These are phyloP conservation scores for Bucco capensis DNA, from an alignment of 2,113 vertebrate species.

Conservation along the genomic window DNA sequence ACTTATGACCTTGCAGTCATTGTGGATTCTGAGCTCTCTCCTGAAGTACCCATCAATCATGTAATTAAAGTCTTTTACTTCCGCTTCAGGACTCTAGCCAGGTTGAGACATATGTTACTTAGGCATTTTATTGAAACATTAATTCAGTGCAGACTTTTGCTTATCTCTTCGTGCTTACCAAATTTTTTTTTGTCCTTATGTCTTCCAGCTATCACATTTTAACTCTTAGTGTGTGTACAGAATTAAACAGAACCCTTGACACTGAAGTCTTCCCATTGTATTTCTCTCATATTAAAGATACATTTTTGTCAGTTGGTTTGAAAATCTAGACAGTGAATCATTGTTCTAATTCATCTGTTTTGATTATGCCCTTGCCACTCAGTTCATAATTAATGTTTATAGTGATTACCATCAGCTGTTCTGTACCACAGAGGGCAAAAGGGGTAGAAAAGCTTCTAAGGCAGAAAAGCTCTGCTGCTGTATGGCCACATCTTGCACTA, in stretches of 20 bases:
- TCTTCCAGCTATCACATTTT: neutral
- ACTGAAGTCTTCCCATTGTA: neutral
- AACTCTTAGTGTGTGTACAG: neutral
- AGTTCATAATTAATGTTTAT: neutral
- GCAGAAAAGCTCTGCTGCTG: neutral
- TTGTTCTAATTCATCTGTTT: neutral
- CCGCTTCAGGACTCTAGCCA: constrained; percentile 19
- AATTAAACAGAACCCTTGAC: neutral
- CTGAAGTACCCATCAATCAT: neutral
- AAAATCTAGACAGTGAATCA: neutral
- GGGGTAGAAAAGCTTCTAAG: neutral
- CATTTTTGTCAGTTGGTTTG: neutral
- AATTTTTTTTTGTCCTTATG: neutral
- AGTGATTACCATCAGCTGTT: neutral
- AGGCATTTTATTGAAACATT: neutral
- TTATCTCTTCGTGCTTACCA: neutral
- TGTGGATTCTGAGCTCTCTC: neutral
- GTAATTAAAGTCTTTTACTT: neutral
- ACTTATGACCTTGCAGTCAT: neutral
- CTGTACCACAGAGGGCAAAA: neutral
- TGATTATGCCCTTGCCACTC: neutral
- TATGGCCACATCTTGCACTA: neutral
- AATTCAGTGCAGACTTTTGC: neutral
- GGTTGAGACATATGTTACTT: constrained; percentile 22
- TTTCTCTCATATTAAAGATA: neutral